Conservation (phyloP, 1,140 invertebrate genomes). For the Pseudomyrmex sp. region DNA sequence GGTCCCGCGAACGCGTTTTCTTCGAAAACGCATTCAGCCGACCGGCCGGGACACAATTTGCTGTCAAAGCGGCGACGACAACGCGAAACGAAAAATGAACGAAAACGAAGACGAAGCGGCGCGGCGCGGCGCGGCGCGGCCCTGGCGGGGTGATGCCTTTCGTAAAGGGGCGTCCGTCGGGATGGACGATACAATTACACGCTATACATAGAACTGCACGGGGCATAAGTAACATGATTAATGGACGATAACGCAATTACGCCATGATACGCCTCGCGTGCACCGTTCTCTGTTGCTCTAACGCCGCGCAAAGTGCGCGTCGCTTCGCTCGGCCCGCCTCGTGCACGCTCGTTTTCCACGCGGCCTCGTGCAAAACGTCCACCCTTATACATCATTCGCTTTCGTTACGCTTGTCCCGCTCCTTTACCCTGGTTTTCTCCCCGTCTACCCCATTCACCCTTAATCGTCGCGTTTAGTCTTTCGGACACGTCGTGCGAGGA, state of each 20-base stretch:
- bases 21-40: conserved; percentile 33
- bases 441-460: conserved; percentile 3
- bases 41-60: conserved; percentile 22
- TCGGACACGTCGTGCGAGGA: not conserved
- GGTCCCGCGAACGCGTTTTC: conserved; percentile 32
- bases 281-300: conserved; percentile 23
- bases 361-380: conserved; percentile 54
- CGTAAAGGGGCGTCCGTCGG: conserved; percentile 58
- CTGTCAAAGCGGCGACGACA: conserved; percentile 32
- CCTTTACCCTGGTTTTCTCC: conserved; percentile 27
- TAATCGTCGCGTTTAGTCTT: conserved; percentile 31
- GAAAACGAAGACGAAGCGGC: conserved; percentile 16
- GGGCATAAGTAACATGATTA: conserved; percentile 76
- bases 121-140: not conserved
- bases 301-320: conserved; percentile 18
- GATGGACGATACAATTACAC: conserved; percentile 72
- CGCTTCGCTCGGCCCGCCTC: conserved; percentile 28
- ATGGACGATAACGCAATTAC: conserved; percentile 78
- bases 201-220: conserved; percentile 65
- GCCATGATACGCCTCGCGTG: conserved; percentile 72
- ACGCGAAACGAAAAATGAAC: conserved; percentile 30
- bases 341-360: conserved; percentile 52
- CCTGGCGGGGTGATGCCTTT: conserved; percentile 32
- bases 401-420: conserved; percentile 49
- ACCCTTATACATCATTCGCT: conserved; percentile 57